These are phyloP conservation scores for Leptinotarsa haldemani DNA, from an alignment of 2,888 invertebrate species.

Conservation along the genomic window DNA sequence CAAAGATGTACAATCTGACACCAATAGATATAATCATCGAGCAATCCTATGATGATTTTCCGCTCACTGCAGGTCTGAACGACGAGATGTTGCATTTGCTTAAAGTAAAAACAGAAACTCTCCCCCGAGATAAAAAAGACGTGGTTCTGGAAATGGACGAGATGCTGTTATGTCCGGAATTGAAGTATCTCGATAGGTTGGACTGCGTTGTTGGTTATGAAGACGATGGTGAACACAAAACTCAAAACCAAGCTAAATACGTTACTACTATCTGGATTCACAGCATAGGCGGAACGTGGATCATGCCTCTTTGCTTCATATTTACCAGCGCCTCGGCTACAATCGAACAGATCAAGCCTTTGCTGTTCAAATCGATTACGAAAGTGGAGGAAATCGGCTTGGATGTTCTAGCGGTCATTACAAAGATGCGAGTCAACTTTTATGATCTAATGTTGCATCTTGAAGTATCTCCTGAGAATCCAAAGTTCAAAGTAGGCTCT, in stretches of 20 bases:
- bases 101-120: conserved; percentile 28
- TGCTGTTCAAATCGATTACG: conserved; percentile 23
- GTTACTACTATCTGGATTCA: conserved; percentile 28
- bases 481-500: conserved; percentile 29
- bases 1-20: conserved; percentile 15
- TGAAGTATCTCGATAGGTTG: conserved; percentile 10
- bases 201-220: conserved; percentile 22
- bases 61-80: conserved; percentile 13
- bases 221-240: conserved; percentile 24
- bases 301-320: conserved; percentile 28
- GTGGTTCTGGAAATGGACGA: conserved; percentile 26
- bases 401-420: conserved; percentile 26
- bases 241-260: not conserved
- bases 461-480: conserved; percentile 24
- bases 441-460: conserved; percentile 22
- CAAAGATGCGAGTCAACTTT: conserved; percentile 30
- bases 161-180: conserved; percentile 3
- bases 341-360: conserved; percentile 22
- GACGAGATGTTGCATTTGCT: conserved; percentile 16
- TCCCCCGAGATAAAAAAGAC: not conserved
- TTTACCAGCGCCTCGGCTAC: conserved; percentile 22
- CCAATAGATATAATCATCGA: conserved; percentile 13
- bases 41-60: conserved; percentile 18
- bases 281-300: conserved; percentile 27
- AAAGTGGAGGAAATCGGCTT: conserved; percentile 27